Conservation (phyloP, 2,113 vertebrate genomes). For the Thomomys bottae region DNA sequence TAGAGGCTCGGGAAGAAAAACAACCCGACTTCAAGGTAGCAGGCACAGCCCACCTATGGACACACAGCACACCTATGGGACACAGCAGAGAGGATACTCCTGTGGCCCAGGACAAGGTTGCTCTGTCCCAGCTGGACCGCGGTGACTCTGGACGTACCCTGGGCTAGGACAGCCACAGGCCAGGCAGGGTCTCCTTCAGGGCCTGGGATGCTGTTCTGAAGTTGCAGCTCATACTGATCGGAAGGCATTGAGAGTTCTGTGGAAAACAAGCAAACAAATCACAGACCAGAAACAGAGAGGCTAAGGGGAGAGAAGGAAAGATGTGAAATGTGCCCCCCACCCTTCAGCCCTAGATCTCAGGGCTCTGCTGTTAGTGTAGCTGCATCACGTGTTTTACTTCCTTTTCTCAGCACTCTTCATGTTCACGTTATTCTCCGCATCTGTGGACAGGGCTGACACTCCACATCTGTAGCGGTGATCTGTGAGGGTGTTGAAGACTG, state of each 20-base stretch:
- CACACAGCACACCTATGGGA: rapidly evolving
- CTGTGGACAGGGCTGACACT: conserved; percentile 12
- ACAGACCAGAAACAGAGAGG: not conserved
- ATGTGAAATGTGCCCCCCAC: not conserved
- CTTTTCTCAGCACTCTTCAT: not conserved
- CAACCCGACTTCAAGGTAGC: not conserved
- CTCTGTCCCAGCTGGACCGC: conserved; percentile 86
- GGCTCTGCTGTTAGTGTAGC: not conserved
- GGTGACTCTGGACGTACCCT: conserved; percentile 84
- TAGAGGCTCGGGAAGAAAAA: conserved; percentile 16
- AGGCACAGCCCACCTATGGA: rapidly evolving
- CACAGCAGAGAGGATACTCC: conserved; percentile 83
- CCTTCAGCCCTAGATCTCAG: not conserved
- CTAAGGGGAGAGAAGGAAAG: not conserved
- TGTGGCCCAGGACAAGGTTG: conserved; percentile 84
- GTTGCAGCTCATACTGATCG: conserved; percentile 94
- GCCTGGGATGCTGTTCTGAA: conserved; percentile 88
- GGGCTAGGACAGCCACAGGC: conserved; percentile 89
- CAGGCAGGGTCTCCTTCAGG: conserved; percentile 80
- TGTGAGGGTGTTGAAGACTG: conserved; percentile 27
- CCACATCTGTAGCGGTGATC: conserved; percentile 45
- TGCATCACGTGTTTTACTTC: not conserved
- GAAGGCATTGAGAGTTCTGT: conserved; percentile 79
- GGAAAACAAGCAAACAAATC: not conserved
- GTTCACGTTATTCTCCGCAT: not conserved